These are phyloP conservation scores for Noctua fimbriata DNA, from an alignment of 2,888 invertebrate species.

Conservation along the genomic window DNA sequence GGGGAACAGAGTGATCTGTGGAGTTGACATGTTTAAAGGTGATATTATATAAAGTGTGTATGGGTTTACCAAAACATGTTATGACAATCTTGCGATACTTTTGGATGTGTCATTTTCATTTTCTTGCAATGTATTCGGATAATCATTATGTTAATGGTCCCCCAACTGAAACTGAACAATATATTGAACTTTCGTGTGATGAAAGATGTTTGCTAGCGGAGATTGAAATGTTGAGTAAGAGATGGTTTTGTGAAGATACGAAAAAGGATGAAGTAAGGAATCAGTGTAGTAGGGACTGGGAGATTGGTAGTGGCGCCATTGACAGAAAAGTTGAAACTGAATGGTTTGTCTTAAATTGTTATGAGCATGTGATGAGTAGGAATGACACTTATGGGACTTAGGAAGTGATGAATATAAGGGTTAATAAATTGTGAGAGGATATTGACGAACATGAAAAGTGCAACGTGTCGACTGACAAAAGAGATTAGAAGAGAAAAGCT, in stretches of 20 bases:
- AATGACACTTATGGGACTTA: background rate
- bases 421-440: background rate
- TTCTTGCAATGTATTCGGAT: background rate
- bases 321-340: background rate
- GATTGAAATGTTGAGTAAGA: background rate
- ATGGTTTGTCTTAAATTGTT: background rate
- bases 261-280: background rate
- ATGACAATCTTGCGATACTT: background rate
- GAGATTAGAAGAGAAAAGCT: background rate
- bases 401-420: background rate
- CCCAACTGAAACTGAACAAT: background rate
- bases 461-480: background rate
- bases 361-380: background rate
- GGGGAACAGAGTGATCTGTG: constrained; percentile 73
- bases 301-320: background rate
- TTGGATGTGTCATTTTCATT: background rate
- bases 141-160: background rate
- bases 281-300: background rate
- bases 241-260: background rate
- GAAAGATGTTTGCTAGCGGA: background rate
- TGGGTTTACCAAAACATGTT: too few species aligned
- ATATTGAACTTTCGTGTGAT: background rate
- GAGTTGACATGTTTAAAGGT: constrained; percentile 71
- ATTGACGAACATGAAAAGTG: background rate
- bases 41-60: constrained; percentile 4